These are phyloP conservation scores for Etheostoma cragini DNA, from an alignment of 2,113 vertebrate genomes.

Conservation along the genomic window DNA sequence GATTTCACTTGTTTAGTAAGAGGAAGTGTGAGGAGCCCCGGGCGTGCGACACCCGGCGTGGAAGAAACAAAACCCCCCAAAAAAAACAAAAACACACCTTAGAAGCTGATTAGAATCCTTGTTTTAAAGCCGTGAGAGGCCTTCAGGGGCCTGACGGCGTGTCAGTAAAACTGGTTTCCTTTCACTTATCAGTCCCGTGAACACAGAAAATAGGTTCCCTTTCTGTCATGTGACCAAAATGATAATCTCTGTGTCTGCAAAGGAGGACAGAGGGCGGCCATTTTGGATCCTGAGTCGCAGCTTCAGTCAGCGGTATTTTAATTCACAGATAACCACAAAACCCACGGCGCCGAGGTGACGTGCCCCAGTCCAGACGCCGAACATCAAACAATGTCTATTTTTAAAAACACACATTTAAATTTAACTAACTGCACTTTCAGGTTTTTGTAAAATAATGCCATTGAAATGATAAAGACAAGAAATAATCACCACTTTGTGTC, in stretches of 20 bases:
- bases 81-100: neutral
- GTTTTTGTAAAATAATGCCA: neutral
- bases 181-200: neutral
- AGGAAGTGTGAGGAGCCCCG: conserved; percentile 25
- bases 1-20: conserved; percentile 28
- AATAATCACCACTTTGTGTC: neutral
- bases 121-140: neutral
- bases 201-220: neutral
- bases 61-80: neutral
- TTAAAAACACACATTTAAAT: neutral
- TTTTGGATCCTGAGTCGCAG: conserved; percentile 42
- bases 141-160: too few relatives aligned
- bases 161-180: neutral
- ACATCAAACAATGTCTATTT: neutral
- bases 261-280: neutral
- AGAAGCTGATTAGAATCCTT: too few relatives aligned
- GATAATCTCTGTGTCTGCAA: neutral
- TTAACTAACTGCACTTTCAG: neutral
- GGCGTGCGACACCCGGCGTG: neutral
- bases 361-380: neutral
- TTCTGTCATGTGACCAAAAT: neutral
- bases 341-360: neutral
- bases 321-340: neutral
- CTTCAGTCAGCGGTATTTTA: conserved; percentile 11
- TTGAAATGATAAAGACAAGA: neutral